Evolutionary conservation across 2,113 vertebrate genomes (phyloP).

Genomic region (Empidonax traillii): DNA sequence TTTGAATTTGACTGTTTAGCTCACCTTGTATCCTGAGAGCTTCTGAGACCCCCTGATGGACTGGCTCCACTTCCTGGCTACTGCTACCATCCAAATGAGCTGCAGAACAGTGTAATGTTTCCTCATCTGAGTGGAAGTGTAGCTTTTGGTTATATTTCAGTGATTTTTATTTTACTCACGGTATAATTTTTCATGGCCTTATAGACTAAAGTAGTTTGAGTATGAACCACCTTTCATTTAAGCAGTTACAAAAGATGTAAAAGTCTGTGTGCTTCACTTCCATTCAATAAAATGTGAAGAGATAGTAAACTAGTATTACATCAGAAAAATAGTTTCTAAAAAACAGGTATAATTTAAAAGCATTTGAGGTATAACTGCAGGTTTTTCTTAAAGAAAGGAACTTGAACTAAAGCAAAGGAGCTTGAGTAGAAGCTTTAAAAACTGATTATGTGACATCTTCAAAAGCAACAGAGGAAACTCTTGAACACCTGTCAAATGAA

Average conservation of each 20-base stretch:
- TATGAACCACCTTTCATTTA: background rate
- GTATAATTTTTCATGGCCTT: background rate
- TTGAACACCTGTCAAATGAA: background rate
- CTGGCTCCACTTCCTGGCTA: background rate
- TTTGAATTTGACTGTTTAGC: background rate
- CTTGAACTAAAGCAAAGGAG: background rate
- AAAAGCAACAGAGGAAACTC: background rate
- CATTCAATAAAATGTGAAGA: background rate
- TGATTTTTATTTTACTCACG: background rate
- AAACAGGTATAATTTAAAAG: background rate
- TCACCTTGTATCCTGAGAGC: background rate
- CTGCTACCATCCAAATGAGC: background rate
- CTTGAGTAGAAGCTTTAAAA: background rate
- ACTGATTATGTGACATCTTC: background rate
- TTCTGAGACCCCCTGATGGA: background rate
- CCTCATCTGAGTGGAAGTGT: background rate
- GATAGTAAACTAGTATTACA: background rate
- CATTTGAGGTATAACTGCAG: background rate
- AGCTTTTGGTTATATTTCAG: background rate
- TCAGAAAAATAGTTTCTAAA: background rate
- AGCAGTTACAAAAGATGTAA: background rate
- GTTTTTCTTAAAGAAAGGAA: background rate
- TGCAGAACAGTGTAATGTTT: rapidly evolving
- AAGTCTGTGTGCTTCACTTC: background rate
- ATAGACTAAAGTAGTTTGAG: background rate